Evolutionary conservation across 2,888 invertebrate genomes (phyloP), one percentile per base, ranked within the genome.

Genomic region (Dastarcus helophoroides): DNA sequence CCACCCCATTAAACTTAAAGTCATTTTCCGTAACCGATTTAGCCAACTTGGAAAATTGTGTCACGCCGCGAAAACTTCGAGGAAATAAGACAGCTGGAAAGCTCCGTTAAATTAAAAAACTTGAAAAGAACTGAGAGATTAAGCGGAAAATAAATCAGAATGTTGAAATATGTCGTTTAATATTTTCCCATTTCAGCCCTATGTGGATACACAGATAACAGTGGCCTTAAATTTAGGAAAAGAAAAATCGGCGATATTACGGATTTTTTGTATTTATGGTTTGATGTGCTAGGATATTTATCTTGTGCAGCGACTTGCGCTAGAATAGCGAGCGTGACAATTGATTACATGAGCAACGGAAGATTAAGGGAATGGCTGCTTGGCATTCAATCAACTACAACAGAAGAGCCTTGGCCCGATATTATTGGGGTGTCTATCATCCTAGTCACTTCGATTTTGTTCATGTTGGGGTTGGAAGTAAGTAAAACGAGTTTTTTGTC

Each of bases 391-490:
- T 68, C 71, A 3, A 63, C 68, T 43, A 63, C 69, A 1, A 51
- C 71, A 31, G 73, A 71, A 0, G 73, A 73, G 44, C 71, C 73
- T 1, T 73, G 73, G 72, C 74, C 74, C 13, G 75, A 75, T 47
- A 69, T 73, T 3, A 46, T 74, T 3, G 74, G 73, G 3, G 70
- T 74, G 2, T 70, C 70, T 1, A 70, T 73, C 14, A 67, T 74
- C 4, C 64, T 71, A 48, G 68, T 73, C 0, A 67, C 72, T 3
- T 70, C 73, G 19, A 65, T 67, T 19, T 65, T 74, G 60, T 74
- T 73, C 44, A 73, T 74, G 72, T 65, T 73, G 43, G 75, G 75
- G 17, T 53, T 75, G 19, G 74, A 75, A 64, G 73, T 72, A 51
- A 53, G 40, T 25, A 16, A 25, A 4, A 29, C 10, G 7, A 31